Base-by-base conservation (phyloP, 2,797 vertebrate species). In the Crenuchus spilurus region DNA sequence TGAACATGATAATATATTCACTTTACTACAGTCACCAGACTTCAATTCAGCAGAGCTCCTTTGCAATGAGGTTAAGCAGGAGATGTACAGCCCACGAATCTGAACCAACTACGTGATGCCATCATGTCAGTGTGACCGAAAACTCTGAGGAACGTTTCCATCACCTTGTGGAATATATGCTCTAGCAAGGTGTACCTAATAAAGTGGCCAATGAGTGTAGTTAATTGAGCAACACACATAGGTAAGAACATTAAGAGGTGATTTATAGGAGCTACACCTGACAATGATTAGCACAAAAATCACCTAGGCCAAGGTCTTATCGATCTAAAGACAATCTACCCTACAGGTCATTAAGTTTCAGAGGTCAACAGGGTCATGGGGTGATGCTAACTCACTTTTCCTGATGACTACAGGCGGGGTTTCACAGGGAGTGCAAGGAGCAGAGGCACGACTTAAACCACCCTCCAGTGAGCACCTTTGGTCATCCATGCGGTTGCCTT, bases 401-500 rank as follows among this genome's bases (percentile, higher is more conserved):
- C 81, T 92, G 80, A 90, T 82, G 74, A 88, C 88, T 92, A 90
- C 90, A 75, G 92, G 85, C 71, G 94, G 92, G 73, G 92, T 87
- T 60, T 94, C 91, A 52, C 89, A 65, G 61, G 90, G 87, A 74
- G 91, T 72, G 74, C 90, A 74, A 7, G 85, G 74, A 78, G 83
- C 79, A 18, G 91, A 66, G 54, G 83, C 62, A 58, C 80, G 77
- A 85, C 84, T 93, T 65, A 86, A 88, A 76, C 89, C 91, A 73
- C 95, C 93, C 70, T 89, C 79, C 75, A 97, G 89, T 83, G 85
- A 89, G 89, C 95, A 99, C 87, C 97, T 94, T 92, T 99, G 97
- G 83, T 99, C 98, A 4, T 99, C 98, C 96, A 99, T 96, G 76
- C 97, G 91, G 84, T 89, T 98, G 86, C 96, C 95, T 84, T 99